Evolutionary conservation across 2,797 vertebrate genomes (phyloP), one percentile per base, ranked within the genome.

Genomic region (Mionectes olivaceus): DNA sequence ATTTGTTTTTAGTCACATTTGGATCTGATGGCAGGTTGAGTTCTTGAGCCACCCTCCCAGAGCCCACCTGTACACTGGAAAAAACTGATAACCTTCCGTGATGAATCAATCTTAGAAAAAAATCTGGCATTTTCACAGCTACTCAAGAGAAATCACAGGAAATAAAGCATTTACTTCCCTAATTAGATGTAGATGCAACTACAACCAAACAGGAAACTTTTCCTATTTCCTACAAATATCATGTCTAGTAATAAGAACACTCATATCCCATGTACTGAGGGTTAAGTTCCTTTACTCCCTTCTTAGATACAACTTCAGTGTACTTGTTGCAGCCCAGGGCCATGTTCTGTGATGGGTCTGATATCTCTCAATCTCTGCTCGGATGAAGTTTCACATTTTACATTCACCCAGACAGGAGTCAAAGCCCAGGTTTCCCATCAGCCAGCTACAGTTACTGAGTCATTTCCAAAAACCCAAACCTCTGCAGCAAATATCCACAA

Each of bases 321-420:
- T 23, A 43, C 22, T 37, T 60, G 39, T 37, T 25, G 22, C 24
- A 70, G 60, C 55, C 39, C 39, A 55, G 24, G 50, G n/a, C 35
- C 17, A 8, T 2, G 4, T 10, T n/a, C 55, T 21, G 46, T 10
- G 13, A 47, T 0, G 1, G 15, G 4, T 56, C 23, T 33, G 55
- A 44, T 39, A 57, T 60, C 85, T 56, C 41, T 57, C 61, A 86
- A 24, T 83, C 92, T 70, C 81, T 89, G 61, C 77, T 30, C 9
- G 55, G 87, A 92, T 89, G 35, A 65, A 84, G 74, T 90, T 84
- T 61, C 92, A 81, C 69, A 18, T 59, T 77, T 84, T 59, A 13
- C 32, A 83, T 87, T 56, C 33, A 18, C 25, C n/a, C 0, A 2
- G 57, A 22, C 53, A 71, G 39, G 6, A 73, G 8, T 25, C 30